phyloP scores from a whole-genome alignment of 2,113 vertebrate species.

The Scomber colias region DNA sequence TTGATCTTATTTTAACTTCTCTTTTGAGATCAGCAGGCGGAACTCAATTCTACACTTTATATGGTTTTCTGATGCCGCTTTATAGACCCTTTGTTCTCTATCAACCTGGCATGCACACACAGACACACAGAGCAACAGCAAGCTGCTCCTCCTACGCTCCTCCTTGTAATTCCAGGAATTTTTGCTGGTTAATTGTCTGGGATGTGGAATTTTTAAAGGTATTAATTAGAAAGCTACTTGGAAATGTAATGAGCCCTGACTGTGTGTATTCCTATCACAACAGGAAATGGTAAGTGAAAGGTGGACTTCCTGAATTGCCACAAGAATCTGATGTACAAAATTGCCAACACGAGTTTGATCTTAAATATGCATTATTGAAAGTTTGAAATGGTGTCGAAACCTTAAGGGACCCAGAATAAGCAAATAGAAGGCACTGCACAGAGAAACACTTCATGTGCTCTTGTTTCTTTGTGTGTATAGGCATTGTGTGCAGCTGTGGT shows the following conservation, averaged over 20 bases:
- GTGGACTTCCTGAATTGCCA: slow-evolving; percentile 19
- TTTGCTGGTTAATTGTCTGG: slow-evolving; percentile 29
- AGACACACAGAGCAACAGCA: background rate
- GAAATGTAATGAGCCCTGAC: slow-evolving; percentile 39
- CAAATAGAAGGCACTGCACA: background rate
- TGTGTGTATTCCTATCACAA: slow-evolving; percentile 2
- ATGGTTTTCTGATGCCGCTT: slow-evolving; percentile 57
- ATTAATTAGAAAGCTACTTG: slow-evolving; percentile 46
- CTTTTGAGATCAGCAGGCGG: slow-evolving; percentile 63
- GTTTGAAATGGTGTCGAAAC: background rate
- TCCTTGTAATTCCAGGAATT: slow-evolving; percentile 25
- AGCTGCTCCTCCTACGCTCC: slow-evolving; percentile 17
- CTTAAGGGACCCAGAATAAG: background rate
- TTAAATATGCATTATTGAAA: slow-evolving; percentile 2
- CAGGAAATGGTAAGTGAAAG: slow-evolving; percentile 24
- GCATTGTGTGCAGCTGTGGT: slow-evolving; percentile 92
- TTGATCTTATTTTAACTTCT: slow-evolving; percentile 74
- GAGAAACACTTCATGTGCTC: background rate
- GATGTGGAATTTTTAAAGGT: slow-evolving; percentile 34
- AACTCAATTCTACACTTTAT: slow-evolving; percentile 69
- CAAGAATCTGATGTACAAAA: slow-evolving; percentile 7
- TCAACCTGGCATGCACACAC: slow-evolving; percentile 31
- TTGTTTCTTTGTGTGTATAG: slow-evolving; percentile 72
- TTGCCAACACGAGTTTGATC: slow-evolving; percentile 1
- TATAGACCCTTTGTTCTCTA: slow-evolving; percentile 72